Evolutionary conservation across 2,888 invertebrate genomes (phyloP).

Genomic region (Apoderus coryli): DNA sequence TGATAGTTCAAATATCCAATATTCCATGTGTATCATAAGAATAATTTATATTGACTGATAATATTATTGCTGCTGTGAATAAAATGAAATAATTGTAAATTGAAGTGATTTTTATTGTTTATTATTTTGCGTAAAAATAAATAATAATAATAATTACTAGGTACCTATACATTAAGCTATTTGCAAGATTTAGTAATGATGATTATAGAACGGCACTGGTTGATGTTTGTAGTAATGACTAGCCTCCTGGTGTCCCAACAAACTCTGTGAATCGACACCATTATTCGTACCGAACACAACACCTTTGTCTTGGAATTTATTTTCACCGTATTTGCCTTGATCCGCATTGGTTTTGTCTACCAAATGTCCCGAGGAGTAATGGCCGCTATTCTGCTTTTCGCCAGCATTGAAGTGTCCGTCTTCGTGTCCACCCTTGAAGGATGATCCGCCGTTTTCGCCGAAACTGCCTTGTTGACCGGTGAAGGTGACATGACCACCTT

Average conservation of each 20-base stretch:
- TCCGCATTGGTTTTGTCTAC: constrained; percentile 43
- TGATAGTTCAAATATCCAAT: no score
- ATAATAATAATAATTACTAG: no score
- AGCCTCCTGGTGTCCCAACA: constrained; percentile 46
- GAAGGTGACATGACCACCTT: constrained; percentile 42
- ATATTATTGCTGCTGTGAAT: no score
- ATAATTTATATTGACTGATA: no score
- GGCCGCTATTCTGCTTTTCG: constrained; percentile 43
- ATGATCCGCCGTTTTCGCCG: constrained; percentile 41
- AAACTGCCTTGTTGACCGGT: constrained; percentile 42
- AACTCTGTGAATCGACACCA: constrained; percentile 44
- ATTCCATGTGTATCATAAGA: no score
- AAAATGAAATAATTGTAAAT: no score
- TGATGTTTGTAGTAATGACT: constrained; percentile 39
- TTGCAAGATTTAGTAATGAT: constrained; percentile 13
- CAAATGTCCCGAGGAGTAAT: constrained; percentile 40
- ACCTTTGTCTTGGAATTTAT: constrained; percentile 42
- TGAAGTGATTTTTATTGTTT: no score
- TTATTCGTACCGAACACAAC: constrained; percentile 43
- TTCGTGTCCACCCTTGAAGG: constrained; percentile 45
- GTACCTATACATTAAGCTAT: no score
- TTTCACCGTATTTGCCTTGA: constrained; percentile 45
- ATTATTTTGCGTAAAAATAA: no score
- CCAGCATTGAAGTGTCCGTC: constrained; percentile 42
- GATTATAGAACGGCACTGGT: constrained; percentile 37